These are phyloP conservation scores for Dryas iulia DNA, from an alignment of 1,140 invertebrate genomes.

Conservation along the genomic window DNA sequence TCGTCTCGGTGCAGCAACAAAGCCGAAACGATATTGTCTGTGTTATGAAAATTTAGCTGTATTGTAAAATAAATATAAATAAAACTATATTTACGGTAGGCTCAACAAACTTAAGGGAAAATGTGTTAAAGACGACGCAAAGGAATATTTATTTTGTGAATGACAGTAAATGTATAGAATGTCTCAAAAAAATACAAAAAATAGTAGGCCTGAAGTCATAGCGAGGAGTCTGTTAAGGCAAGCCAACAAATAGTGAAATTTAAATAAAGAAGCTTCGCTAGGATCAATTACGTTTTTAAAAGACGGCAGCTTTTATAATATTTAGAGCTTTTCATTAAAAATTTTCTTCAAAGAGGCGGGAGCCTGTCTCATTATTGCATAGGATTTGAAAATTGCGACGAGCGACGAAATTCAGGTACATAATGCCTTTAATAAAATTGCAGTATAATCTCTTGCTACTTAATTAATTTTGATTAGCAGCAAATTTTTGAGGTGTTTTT, in stretches of 20 bases:
- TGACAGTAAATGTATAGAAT: conserved; percentile 25
- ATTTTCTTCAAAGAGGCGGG: conserved; percentile 56
- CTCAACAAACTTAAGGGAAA: conserved; percentile 3
- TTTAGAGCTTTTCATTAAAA: conserved; percentile 69
- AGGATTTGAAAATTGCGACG: conserved; percentile 56
- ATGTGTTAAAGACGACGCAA: conserved; percentile 20
- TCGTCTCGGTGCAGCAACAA: background rate
- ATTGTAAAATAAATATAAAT: background rate
- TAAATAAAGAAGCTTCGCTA: conserved; percentile 42
- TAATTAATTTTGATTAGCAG: conserved; percentile 29
- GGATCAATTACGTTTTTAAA: conserved; percentile 66
- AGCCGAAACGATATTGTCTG: background rate
- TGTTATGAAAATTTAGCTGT: background rate
- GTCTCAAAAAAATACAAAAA: conserved; percentile 32
- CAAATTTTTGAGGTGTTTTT: background rate
- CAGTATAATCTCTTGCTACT: conserved; percentile 34
- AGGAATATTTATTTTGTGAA: conserved; percentile 20
- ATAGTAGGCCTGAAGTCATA: conserved; percentile 34
- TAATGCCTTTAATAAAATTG: conserved; percentile 46
- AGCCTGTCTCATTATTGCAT: conserved; percentile 67
- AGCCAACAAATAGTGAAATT: conserved; percentile 41
- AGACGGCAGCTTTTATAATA: conserved; percentile 61
- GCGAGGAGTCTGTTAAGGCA: conserved; percentile 34
- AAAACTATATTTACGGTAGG: conserved; percentile 9
- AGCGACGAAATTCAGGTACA: conserved; percentile 50